Conservation (phyloP, 2,888 invertebrate genomes). For the Tenthredo notha region DNA sequence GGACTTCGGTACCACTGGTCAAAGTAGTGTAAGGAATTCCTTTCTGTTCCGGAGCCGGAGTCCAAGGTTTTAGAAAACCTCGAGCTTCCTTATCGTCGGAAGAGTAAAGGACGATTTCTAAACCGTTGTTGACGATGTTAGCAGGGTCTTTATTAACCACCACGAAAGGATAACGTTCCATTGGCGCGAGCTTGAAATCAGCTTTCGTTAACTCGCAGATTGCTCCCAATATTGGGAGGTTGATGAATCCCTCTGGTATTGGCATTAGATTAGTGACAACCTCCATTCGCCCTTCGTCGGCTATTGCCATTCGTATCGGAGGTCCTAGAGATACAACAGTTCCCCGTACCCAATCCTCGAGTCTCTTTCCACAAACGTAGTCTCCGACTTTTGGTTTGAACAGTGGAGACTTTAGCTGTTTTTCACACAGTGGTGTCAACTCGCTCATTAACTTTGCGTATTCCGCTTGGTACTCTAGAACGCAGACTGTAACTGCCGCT, state of each 20-base stretch:
- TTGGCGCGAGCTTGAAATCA: slow-evolving; percentile 37
- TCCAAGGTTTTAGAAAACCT: slow-evolving; percentile 66
- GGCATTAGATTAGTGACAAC: slow-evolving; percentile 60
- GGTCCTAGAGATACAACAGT: slow-evolving; percentile 62
- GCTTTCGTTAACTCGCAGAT: slow-evolving; percentile 59
- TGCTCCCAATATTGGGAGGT: slow-evolving; percentile 63
- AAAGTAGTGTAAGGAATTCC: slow-evolving; percentile 63
- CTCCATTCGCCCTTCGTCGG: slow-evolving; percentile 68
- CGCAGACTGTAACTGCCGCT: slow-evolving; percentile 60
- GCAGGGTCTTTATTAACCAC: slow-evolving; percentile 4
- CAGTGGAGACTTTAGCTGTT: slow-evolving; percentile 54
- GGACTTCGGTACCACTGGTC: slow-evolving; percentile 66
- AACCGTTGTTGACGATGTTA: not conserved
- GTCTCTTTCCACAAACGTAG: slow-evolving; percentile 65
- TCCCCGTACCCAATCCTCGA: slow-evolving; percentile 69
- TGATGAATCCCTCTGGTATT: slow-evolving; percentile 60
- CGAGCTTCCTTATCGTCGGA: not conserved
- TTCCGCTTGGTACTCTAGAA: not conserved
- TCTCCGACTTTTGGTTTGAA: slow-evolving; percentile 66
- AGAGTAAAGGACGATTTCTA: slow-evolving; percentile 30
- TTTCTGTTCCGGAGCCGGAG: slow-evolving; percentile 65
- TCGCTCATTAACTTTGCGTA: slow-evolving; percentile 43
- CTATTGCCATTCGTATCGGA: slow-evolving; percentile 62
- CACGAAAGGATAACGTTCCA: slow-evolving; percentile 46
- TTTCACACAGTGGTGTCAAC: slow-evolving; percentile 47